phyloP scores from a whole-genome alignment of 2,113 vertebrate genomes.

The Leucopsar rothschildi region DNA sequence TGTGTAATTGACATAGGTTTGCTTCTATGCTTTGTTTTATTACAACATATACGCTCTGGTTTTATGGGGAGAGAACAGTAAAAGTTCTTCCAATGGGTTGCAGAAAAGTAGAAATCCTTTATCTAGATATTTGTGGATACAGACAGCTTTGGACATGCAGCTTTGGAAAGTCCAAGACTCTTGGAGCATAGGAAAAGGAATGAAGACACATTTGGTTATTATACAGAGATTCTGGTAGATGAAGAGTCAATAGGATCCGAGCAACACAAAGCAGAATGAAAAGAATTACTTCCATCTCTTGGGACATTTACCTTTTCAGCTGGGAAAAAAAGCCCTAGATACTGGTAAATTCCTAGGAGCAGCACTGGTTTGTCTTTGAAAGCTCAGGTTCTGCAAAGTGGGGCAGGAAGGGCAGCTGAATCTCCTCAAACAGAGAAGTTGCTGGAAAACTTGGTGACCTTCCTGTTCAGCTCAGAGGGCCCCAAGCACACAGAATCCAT shows the following conservation, averaged over 20 bases:
- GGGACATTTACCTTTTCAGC: not conserved
- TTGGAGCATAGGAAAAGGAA: not conserved
- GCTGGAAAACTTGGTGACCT: slow-evolving; percentile 46
- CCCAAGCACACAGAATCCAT: slow-evolving; percentile 24
- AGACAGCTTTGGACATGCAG: not conserved
- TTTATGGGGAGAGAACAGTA: not conserved
- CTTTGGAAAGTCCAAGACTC: not conserved
- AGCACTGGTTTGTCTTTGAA: not conserved
- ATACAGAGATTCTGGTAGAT: not conserved
- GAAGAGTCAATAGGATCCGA: not conserved
- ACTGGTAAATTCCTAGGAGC: not conserved
- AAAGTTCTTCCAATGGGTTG: not conserved
- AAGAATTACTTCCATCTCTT: not conserved
- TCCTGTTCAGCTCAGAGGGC: slow-evolving; percentile 44
- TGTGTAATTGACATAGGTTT: not conserved
- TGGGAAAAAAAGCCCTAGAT: not conserved
- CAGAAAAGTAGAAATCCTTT: not conserved
- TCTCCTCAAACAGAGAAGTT: slow-evolving; percentile 21
- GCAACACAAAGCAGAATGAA: not conserved
- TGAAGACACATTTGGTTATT: not conserved
- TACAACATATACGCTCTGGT: not conserved
- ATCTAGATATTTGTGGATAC: not conserved
- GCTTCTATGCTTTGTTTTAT: not conserved
- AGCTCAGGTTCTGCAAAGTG: not conserved
- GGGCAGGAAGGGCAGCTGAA: slow-evolving; percentile 13